A percentile compares a stretch with the other conserved stretches of the same genome.
Conservation (phyloP, 2,797 vertebrate genomes). For the Xenopus petersii region DNA sequence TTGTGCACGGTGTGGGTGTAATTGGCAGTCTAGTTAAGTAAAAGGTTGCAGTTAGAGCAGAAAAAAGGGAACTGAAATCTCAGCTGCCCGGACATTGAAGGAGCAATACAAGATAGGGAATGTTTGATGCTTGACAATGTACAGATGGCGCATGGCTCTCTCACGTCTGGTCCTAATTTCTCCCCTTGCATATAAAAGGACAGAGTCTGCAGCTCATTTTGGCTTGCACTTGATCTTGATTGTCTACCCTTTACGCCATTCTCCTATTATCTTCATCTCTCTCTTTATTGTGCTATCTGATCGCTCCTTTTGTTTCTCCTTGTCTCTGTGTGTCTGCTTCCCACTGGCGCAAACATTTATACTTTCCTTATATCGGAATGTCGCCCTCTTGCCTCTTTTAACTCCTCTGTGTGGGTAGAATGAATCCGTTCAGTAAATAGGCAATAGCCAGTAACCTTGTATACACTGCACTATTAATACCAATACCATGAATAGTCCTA, state of each 20-base stretch:
- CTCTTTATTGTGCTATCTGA: constrained; percentile 2
- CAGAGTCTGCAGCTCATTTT: constrained; percentile 38
- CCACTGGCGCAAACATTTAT: too few relatives aligned
- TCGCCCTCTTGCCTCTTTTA: too few relatives aligned
- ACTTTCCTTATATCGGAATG: too few relatives aligned
- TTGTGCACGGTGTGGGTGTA: not conserved
- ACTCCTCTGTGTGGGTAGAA: too few relatives aligned
- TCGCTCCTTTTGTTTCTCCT: constrained; percentile 16
- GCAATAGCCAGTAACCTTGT: too few relatives aligned
- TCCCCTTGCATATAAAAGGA: constrained; percentile 37
- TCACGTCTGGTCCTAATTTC: constrained; percentile 44
- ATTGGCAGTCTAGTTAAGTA: not conserved
- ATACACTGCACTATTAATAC: too few relatives aligned
- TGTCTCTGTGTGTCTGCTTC: not conserved
- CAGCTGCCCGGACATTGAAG: constrained; percentile 38
- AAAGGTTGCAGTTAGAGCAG: constrained; percentile 6
- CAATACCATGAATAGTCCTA: too few relatives aligned
- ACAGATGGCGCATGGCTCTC: constrained; percentile 30
- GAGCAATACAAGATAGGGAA: constrained; percentile 25
- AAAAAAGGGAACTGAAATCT: constrained; percentile 21
- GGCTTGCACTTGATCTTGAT: constrained; percentile 28
- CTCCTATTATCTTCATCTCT: constrained; percentile 33
- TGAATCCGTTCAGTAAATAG: too few relatives aligned
- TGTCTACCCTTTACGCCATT: constrained; percentile 33
- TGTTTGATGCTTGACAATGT: constrained; percentile 43